Percentiles rank a stretch among this genome's conserved stretches.
phyloP scores from a whole-genome alignment of 2,113 vertebrate species.

The Noctilio leporinus region DNA sequence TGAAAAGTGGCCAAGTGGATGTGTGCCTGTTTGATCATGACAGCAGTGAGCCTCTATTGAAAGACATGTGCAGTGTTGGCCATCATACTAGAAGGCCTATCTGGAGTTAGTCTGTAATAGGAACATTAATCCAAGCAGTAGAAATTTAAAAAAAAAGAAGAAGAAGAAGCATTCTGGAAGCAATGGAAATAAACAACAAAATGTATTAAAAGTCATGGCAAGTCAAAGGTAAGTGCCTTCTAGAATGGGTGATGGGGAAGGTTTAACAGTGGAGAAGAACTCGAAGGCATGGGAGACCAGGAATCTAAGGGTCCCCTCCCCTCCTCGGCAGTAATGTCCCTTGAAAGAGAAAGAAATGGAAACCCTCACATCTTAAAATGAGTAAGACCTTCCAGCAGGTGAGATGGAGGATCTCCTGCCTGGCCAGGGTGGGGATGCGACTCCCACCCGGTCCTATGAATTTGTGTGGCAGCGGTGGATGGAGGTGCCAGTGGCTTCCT shows the following conservation, averaged over 20 bases:
- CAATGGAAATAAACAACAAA: background rate
- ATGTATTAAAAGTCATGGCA: background rate
- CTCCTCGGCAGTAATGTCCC: background rate
- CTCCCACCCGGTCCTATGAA: background rate
- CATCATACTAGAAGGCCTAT: background rate
- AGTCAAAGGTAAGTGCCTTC: background rate
- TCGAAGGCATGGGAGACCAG: background rate
- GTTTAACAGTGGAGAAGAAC: background rate
- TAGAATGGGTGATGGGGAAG: background rate
- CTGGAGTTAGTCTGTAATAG: background rate
- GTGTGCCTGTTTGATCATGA: background rate
- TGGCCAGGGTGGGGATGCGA: too few relatives aligned
- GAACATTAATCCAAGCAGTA: background rate
- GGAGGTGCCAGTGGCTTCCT: rapidly evolving
- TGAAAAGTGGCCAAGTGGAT: rapidly evolving
- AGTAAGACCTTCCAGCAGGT: background rate
- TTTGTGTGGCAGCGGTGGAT: background rate
- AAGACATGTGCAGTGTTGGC: rapidly evolving
- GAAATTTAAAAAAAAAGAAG: too few relatives aligned
- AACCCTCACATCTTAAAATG: background rate
- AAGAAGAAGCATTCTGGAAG: background rate
- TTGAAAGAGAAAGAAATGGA: background rate
- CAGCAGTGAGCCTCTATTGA: background rate
- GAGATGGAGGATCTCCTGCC: background rate
- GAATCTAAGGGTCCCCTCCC: background rate